These are phyloP conservation scores for Paramormyrops hopkinsi DNA, from an alignment of 2,797 vertebrate genomes.

Conservation along the genomic window DNA sequence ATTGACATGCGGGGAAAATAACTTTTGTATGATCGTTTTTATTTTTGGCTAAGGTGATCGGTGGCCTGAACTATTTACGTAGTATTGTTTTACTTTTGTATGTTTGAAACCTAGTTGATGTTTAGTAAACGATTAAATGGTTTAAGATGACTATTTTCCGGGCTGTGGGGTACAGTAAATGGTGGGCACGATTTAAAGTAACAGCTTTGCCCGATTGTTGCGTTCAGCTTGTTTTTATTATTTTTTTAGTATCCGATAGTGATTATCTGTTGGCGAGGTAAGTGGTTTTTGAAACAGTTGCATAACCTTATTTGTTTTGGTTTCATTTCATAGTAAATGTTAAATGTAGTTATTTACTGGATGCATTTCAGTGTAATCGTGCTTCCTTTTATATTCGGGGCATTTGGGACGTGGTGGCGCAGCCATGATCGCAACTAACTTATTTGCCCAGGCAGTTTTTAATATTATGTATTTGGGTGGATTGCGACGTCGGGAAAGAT, in stretches of 20 bases:
- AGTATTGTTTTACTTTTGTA: constrained; percentile 3
- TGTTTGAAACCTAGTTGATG: not conserved
- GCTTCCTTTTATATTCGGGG: not conserved
- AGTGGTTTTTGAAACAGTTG: not conserved
- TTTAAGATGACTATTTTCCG: not conserved
- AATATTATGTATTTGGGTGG: not conserved
- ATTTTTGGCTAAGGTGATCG: not conserved
- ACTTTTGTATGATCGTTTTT: not conserved
- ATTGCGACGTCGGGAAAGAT: not conserved
- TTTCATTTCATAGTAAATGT: constrained; percentile 7
- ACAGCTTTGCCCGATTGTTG: not conserved
- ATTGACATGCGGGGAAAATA: not conserved
- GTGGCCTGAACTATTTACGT: not conserved
- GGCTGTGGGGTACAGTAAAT: not conserved
- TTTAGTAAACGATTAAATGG: not conserved
- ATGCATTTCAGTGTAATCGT: not conserved
- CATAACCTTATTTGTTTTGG: constrained; percentile 13
- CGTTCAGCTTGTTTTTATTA: not conserved
- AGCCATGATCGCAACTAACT: not conserved
- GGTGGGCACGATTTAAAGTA: not conserved
- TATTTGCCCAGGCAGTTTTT: not conserved
- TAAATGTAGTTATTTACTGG: not conserved
- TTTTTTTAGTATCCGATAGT: not conserved
- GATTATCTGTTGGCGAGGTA: not conserved
- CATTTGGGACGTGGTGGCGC: not conserved